These are phyloP conservation scores for Drosophila subpulchrella DNA, from an alignment of 1,140 invertebrate genomes.

Conservation along the genomic window DNA sequence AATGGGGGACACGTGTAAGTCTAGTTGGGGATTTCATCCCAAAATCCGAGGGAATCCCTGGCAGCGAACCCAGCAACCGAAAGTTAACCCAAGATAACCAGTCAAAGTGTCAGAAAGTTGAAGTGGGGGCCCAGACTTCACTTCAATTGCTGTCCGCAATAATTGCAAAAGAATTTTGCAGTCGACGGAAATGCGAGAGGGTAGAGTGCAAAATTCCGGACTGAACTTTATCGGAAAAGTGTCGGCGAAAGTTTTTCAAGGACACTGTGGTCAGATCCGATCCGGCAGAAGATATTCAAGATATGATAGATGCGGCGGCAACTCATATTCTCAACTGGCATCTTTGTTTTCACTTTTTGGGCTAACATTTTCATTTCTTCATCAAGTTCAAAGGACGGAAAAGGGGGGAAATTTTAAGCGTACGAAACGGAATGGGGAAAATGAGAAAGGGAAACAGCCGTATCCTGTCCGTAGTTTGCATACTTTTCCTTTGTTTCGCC, in stretches of 20 bases:
- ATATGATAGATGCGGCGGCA: background rate
- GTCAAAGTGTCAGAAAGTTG: slow-evolving; percentile 24
- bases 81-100: slow-evolving; percentile 6
- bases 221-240: slow-evolving; percentile 6
- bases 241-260: background rate
- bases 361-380: slow-evolving; percentile 35
- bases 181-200: background rate
- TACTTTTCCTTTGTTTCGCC: slow-evolving; percentile 59
- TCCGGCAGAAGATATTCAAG: background rate
- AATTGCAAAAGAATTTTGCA: slow-evolving; percentile 19
- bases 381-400: slow-evolving; percentile 35
- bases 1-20: background rate
- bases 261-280: slow-evolving; percentile 3
- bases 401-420: background rate
- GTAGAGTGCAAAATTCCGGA: background rate
- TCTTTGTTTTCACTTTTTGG: slow-evolving; percentile 19
- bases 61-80: background rate
- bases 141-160: slow-evolving; percentile 26
- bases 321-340: slow-evolving; percentile 2
- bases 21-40: background rate
- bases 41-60: background rate
- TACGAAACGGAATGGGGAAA: background rate
- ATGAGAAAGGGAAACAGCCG: background rate
- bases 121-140: slow-evolving; percentile 5
- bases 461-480: slow-evolving; percentile 45